Percentiles rank a stretch among this genome's conserved stretches.
These are phyloP conservation scores for Macquaria ambigua DNA, from an alignment of 2,113 vertebrate species.

Conservation along the genomic window DNA sequence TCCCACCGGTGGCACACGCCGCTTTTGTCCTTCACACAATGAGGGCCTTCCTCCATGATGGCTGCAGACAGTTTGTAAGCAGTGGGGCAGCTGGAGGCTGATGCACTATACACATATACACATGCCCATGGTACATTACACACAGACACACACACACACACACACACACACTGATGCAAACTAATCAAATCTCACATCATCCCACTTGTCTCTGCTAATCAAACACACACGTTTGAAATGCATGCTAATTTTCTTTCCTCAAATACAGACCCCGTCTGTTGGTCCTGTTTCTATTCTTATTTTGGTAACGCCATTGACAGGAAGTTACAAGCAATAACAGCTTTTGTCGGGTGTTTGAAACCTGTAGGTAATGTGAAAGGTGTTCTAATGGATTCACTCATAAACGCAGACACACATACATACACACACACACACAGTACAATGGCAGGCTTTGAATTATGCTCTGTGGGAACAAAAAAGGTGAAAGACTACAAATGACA, in stretches of 20 bases:
- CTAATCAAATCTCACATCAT: slow-evolving; percentile 24
- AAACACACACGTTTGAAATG: slow-evolving; percentile 16
- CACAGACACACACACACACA: slow-evolving; percentile 26
- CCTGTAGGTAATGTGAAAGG: slow-evolving; percentile 9
- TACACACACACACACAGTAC: background rate
- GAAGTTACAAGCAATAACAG: slow-evolving; percentile 11
- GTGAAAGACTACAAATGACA: slow-evolving; percentile 46
- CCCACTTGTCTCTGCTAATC: slow-evolving; percentile 17
- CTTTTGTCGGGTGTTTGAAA: slow-evolving; percentile 14
- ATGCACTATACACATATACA: slow-evolving; percentile 31
- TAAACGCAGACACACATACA: background rate
- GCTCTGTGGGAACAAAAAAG: slow-evolving; percentile 25
- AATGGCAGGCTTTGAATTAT: slow-evolving; percentile 21
- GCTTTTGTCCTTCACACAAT: slow-evolving; percentile 83
- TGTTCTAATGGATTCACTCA: background rate
- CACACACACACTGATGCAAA: slow-evolving; percentile 10
- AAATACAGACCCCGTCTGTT: background rate
- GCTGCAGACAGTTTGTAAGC: slow-evolving; percentile 69
- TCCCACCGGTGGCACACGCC: slow-evolving; percentile 78
- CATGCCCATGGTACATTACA: slow-evolving; percentile 8
- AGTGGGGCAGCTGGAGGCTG: slow-evolving; percentile 53
- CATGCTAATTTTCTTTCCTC: slow-evolving; percentile 3
- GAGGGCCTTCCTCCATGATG: slow-evolving; percentile 71
- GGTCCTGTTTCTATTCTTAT: background rate
- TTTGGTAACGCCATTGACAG: background rate